Evolutionary conservation across 1,140 invertebrate species (phyloP).

Genomic region (Nomia melanderi): DNA sequence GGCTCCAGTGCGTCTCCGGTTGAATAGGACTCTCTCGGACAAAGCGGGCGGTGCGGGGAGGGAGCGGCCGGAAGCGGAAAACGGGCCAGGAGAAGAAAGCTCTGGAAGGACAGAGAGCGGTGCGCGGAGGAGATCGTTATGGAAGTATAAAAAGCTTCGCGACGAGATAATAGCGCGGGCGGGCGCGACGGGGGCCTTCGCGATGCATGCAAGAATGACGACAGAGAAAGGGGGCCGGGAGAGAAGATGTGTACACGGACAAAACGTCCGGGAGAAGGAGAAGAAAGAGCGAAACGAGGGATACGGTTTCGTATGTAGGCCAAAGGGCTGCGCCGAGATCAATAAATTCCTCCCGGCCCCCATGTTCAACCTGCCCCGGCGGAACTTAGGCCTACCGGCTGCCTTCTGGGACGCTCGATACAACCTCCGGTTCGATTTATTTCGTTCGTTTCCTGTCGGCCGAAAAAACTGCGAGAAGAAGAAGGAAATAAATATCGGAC

Average conservation of each 20-base stretch:
- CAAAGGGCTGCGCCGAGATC: constrained; percentile 67
- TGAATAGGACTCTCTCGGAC: constrained; percentile 27
- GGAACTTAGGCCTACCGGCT: constrained; percentile 37
- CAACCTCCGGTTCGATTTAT: no score
- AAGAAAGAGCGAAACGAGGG: constrained; percentile 34
- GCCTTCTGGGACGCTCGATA: background rate
- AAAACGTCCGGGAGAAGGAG: constrained; percentile 43
- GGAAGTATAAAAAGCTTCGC: constrained; percentile 44
- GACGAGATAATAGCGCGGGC: constrained; percentile 52
- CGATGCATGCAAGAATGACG: constrained; percentile 37
- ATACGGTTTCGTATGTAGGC: constrained; percentile 66
- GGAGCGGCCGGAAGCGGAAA: constrained; percentile 24
- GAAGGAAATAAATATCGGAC: no score
- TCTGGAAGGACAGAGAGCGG: constrained; percentile 14
- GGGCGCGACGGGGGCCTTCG: constrained; percentile 17
- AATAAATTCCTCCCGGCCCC: constrained; percentile 57
- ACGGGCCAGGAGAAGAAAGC: constrained; percentile 37
- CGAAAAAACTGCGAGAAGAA: no score
- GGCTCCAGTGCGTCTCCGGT: background rate
- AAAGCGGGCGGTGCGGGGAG: background rate
- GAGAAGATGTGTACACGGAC: constrained; percentile 34
- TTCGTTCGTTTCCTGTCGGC: no score
- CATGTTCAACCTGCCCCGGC: constrained; percentile 1
- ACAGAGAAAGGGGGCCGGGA: constrained; percentile 7
- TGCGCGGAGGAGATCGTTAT: constrained; percentile 44